These are phyloP conservation scores for Holcopasites calliopsidis DNA, from an alignment of 1,140 invertebrate genomes.

Conservation along the genomic window DNA sequence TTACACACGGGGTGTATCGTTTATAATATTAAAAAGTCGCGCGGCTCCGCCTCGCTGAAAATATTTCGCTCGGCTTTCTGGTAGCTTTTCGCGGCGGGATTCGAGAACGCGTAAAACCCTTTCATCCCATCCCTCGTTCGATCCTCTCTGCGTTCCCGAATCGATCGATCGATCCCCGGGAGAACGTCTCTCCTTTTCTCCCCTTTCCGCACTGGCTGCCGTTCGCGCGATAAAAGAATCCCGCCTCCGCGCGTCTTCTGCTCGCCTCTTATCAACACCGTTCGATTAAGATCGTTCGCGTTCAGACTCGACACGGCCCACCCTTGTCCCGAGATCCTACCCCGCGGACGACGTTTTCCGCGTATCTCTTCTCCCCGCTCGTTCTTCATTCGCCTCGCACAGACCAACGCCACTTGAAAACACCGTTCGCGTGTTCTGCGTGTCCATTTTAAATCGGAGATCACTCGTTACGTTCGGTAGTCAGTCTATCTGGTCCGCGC, in stretches of 20 bases:
- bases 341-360: too few species aligned
- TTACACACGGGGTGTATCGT: slow-evolving; percentile 48
- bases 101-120: slow-evolving; percentile 13
- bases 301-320: too few species aligned
- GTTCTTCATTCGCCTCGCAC: slow-evolving; percentile 1
- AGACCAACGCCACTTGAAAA: slow-evolving; percentile 50
- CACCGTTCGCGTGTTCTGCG: slow-evolving; percentile 1
- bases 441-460: slow-evolving; percentile 53
- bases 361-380: neutral
- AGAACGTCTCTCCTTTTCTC: neutral
- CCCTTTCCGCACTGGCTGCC: slow-evolving; percentile 22
- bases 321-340: too few species aligned
- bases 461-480: slow-evolving; percentile 64
- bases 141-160: neutral
- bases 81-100: slow-evolving; percentile 52
- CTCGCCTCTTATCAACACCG: neutral
- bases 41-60: slow-evolving; percentile 62
- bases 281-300: too few species aligned
- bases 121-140: neutral
- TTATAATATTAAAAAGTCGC: slow-evolving; percentile 64
- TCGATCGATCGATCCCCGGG: slow-evolving; percentile 1
- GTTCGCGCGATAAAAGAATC: neutral
- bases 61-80: slow-evolving; percentile 67
- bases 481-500: slow-evolving; percentile 60
- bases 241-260: neutral